Percentiles rank a stretch among this genome's conserved stretches.
Conservation (phyloP, 1,140 invertebrate genomes). For the Phortica variegata region DNA sequence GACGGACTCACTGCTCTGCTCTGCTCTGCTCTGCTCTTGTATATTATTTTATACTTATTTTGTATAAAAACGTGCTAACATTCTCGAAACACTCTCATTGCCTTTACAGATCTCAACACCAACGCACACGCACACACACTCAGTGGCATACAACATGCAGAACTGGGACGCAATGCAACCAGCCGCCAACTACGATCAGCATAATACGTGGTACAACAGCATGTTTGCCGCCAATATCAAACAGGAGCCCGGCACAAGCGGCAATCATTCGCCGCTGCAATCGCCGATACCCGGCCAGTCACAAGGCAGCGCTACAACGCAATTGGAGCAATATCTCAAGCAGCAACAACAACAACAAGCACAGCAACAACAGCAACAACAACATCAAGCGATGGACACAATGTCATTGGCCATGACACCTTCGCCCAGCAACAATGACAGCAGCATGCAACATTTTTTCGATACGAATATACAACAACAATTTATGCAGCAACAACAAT, state of each 20-base stretch:
- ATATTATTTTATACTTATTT: too few relatives aligned
- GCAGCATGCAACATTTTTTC: constrained; percentile 45
- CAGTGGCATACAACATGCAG: constrained; percentile 39
- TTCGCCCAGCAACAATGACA: constrained; percentile 58
- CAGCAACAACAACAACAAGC: constrained; percentile 33
- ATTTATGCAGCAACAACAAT: constrained; percentile 47
- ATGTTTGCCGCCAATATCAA: constrained; percentile 50
- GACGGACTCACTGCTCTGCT: too few relatives aligned
- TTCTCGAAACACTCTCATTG: constrained; percentile 8
- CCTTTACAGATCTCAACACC: constrained; percentile 22
- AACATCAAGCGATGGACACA: constrained; percentile 41
- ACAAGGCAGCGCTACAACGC: constrained; percentile 8
- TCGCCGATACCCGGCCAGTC: constrained; percentile 18
- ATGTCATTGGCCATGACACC: constrained; percentile 55
- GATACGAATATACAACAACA: constrained; percentile 33
- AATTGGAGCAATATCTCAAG: constrained; percentile 47
- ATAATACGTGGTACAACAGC: constrained; percentile 51
- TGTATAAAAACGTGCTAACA: constrained; percentile 8
- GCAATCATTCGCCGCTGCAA: constrained; percentile 31
- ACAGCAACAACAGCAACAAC: constrained; percentile 32
- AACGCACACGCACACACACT: constrained; percentile 3
- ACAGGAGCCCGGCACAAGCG: constrained; percentile 36
- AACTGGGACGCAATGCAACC: constrained; percentile 53
- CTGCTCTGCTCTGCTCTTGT: too few relatives aligned
- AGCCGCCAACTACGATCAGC: constrained; percentile 48